phyloP scores from a whole-genome alignment of 2,888 invertebrate genomes.

The Ophioninae sp. region DNA sequence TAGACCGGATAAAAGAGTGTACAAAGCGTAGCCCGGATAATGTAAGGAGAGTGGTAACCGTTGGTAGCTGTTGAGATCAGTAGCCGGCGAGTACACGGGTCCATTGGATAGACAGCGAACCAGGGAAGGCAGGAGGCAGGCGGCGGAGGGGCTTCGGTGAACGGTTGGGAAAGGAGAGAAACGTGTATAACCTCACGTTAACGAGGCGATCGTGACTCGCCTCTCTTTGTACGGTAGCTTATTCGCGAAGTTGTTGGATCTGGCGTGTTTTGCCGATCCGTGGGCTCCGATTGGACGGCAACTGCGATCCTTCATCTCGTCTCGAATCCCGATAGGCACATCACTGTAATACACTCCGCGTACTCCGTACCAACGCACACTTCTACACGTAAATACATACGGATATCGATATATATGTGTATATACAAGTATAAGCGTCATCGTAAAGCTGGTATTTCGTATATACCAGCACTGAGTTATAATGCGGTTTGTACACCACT shows the following conservation, averaged over 20 bases:
- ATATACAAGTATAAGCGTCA: not conserved
- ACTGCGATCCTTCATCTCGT: conserved; percentile 55
- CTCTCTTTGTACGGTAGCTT: conserved; percentile 75
- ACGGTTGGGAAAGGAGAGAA: conserved; percentile 47
- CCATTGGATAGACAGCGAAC: not conserved
- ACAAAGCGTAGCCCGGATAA: conserved; percentile 27
- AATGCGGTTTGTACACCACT: conserved; percentile 68
- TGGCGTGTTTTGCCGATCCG: conserved; percentile 51
- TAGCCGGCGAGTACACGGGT: conserved; percentile 21
- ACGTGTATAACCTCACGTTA: conserved; percentile 65
- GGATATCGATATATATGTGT: conserved; percentile 1
- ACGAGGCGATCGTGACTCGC: conserved; percentile 80
- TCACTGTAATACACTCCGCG: conserved; percentile 15
- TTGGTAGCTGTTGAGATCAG: conserved; percentile 62
- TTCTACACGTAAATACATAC: not conserved
- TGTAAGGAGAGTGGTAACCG: conserved; percentile 27
- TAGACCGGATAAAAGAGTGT: conserved; percentile 1
- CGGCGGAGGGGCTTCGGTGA: not conserved
- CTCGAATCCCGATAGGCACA: conserved; percentile 45
- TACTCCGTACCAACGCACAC: conserved; percentile 11
- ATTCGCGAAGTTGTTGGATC: conserved; percentile 70
- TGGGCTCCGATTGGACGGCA: conserved; percentile 55
- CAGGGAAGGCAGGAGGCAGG: conserved; percentile 12
- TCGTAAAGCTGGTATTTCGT: not conserved
- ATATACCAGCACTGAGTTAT: conserved; percentile 7